Percentiles rank a stretch among this genome's conserved stretches.
These are phyloP conservation scores for Ceratina calcarata DNA, from an alignment of 1,140 invertebrate genomes.

Conservation along the genomic window DNA sequence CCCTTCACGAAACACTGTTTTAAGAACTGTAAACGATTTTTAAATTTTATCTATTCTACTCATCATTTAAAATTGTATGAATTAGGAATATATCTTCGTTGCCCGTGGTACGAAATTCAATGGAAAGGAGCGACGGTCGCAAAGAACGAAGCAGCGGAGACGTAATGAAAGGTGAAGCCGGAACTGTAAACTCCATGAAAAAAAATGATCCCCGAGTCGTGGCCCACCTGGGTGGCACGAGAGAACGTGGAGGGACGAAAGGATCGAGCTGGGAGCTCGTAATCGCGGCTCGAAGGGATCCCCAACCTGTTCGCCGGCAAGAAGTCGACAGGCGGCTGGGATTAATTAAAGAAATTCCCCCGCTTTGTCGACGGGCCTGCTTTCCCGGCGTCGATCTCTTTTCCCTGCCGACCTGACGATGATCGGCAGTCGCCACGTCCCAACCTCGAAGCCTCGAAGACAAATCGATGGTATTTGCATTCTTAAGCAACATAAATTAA, in stretches of 20 bases:
- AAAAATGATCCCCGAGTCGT: constrained; percentile 56
- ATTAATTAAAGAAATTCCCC: constrained; percentile 70
- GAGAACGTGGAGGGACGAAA: constrained; percentile 18
- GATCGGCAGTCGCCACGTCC: constrained; percentile 4
- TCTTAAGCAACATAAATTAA: constrained; percentile 66
- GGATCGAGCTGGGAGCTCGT: background rate
- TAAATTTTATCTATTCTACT: too few relatives aligned
- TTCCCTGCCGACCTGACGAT: constrained; percentile 17
- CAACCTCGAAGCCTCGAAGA: constrained; percentile 41
- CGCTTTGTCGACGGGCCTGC: constrained; percentile 10
- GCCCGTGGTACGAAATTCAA: background rate
- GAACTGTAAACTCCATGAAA: constrained; percentile 64
- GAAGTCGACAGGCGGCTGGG: constrained; percentile 64
- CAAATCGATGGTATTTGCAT: constrained; percentile 67
- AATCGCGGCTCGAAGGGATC: constrained; percentile 44
- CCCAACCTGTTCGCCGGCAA: constrained; percentile 42
- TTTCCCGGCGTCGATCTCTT: constrained; percentile 21
- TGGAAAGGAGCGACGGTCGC: constrained; percentile 32
- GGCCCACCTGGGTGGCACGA: constrained; percentile 69
- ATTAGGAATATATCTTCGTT: too few relatives aligned
- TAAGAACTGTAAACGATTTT: too few relatives aligned
- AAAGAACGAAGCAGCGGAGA: constrained; percentile 53
- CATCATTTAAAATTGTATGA: too few relatives aligned
- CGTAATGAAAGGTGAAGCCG: constrained; percentile 64
- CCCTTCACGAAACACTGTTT: too few relatives aligned